Percentiles rank a stretch among this genome's conserved stretches.
Evolutionary conservation across 2,888 invertebrate species (phyloP).

Genomic region (Athrips mouffetella): DNA sequence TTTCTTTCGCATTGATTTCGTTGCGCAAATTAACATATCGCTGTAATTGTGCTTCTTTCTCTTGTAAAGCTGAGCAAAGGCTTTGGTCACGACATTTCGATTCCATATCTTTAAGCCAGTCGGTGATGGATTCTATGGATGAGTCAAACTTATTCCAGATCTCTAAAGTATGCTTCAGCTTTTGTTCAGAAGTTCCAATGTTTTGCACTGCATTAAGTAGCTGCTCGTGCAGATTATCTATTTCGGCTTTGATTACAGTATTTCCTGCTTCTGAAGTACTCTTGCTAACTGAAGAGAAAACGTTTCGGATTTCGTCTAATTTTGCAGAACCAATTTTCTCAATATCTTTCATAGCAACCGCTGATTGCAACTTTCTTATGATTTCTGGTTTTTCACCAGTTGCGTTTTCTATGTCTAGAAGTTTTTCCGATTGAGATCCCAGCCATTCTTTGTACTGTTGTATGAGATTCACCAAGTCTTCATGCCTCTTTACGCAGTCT

Average conservation of each 20-base stretch:
- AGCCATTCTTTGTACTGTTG: constrained; percentile 91
- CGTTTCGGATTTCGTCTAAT: constrained; percentile 82
- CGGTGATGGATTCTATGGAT: constrained; percentile 86
- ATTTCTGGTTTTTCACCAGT: constrained; percentile 92
- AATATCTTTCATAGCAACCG: constrained; percentile 81
- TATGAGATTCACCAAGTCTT: constrained; percentile 85
- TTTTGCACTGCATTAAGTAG: constrained; percentile 82
- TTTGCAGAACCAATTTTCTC: constrained; percentile 81
- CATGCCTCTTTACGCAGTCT: constrained; percentile 91
- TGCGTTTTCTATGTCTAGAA: constrained; percentile 88
- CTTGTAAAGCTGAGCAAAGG: constrained; percentile 86
- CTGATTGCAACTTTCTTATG: constrained; percentile 82
- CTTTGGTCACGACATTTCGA: constrained; percentile 91
- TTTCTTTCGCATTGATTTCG: constrained; percentile 87
- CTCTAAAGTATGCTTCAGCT: constrained; percentile 84
- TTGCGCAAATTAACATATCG: constrained; percentile 86
- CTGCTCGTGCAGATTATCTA: constrained; percentile 82
- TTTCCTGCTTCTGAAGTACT: constrained; percentile 91
- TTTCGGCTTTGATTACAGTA: constrained; percentile 84
- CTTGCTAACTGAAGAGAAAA: constrained; percentile 82
- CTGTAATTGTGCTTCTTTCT: constrained; percentile 87
- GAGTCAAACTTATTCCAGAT: constrained; percentile 94
- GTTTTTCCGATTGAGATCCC: constrained; percentile 86
- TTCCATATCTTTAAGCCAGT: constrained; percentile 93
- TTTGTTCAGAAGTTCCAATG: constrained; percentile 83